Percentiles rank a stretch among this genome's conserved stretches.
Evolutionary conservation across 2,888 invertebrate species (phyloP).

Genomic region (Taphrorychus bicolor): DNA sequence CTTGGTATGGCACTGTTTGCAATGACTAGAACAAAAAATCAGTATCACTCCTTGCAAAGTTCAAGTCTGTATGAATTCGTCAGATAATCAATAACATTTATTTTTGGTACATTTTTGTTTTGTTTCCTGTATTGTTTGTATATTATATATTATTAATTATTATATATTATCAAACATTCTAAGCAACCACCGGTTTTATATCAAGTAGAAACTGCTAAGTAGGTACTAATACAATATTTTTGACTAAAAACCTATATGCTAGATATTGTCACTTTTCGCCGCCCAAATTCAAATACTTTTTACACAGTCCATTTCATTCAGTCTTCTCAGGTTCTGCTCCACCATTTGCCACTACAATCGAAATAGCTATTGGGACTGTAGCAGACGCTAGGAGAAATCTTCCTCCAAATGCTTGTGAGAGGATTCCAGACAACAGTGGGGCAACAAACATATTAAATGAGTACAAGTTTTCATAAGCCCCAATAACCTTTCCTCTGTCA

Average conservation of each 20-base stretch:
- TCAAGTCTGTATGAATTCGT: too few species aligned
- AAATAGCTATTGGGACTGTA: conserved; percentile 23
- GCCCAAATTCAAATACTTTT: neutral
- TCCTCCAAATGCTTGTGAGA: conserved; percentile 33
- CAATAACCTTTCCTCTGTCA: conserved; percentile 42
- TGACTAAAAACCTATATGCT: neutral
- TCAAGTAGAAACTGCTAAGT: too few species aligned
- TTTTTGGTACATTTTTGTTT: too few species aligned
- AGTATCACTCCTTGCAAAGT: too few species aligned
- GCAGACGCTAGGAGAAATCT: conserved; percentile 27
- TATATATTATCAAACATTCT: too few species aligned
- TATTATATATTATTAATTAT: conserved; percentile 1
- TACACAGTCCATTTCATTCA: conserved; percentile 2
- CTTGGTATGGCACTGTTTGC: conserved; percentile 19
- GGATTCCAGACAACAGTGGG: conserved; percentile 35
- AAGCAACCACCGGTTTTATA: too few species aligned
- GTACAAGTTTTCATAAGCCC: conserved; percentile 40
- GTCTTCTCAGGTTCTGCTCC: conserved; percentile 19
- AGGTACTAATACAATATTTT: neutral
- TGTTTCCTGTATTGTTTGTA: too few species aligned
- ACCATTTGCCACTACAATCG: conserved; percentile 18
- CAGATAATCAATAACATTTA: too few species aligned
- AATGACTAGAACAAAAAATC: conserved; percentile 36
- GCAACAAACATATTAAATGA: conserved; percentile 36
- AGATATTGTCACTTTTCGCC: neutral